Percentiles rank a stretch among this genome's conserved stretches.
Evolutionary conservation across 2,797 vertebrate species (phyloP).

Genomic region (Coendou prehensilis): DNA sequence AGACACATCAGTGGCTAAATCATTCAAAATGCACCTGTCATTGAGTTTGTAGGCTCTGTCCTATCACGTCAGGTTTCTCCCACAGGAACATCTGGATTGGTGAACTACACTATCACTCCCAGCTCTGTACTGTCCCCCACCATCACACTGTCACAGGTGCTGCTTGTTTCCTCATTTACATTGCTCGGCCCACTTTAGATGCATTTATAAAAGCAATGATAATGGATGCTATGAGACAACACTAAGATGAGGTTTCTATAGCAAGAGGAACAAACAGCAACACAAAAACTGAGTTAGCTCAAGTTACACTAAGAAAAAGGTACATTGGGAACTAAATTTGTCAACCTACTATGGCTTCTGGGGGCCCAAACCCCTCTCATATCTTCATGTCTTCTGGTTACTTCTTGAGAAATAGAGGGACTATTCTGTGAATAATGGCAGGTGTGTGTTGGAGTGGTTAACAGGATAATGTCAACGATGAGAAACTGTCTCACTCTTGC

Average conservation of each 20-base stretch:
- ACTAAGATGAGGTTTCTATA: constrained; percentile 61
- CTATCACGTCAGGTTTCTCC: neutral
- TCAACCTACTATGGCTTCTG: constrained; percentile 77
- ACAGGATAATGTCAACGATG: constrained; percentile 74
- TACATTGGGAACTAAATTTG: constrained; percentile 80
- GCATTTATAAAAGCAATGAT: neutral
- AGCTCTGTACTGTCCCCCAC: neutral
- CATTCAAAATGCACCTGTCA: neutral
- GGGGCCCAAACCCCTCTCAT: constrained; percentile 69
- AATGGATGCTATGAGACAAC: constrained; percentile 10
- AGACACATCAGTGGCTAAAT: neutral
- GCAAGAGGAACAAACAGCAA: neutral
- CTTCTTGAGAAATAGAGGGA: constrained; percentile 52
- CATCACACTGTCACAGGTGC: rapidly evolving
- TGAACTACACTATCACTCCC: neutral
- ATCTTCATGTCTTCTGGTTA: constrained; percentile 79
- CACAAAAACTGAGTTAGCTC: constrained; percentile 80
- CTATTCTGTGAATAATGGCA: constrained; percentile 70
- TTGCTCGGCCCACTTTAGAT: neutral
- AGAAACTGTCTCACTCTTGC: constrained; percentile 77
- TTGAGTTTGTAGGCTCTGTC: neutral
- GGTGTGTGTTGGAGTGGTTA: constrained; percentile 41
- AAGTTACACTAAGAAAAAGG: constrained; percentile 75
- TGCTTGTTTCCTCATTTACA: neutral
- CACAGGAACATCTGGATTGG: neutral